Evolutionary conservation across 1,140 invertebrate species (phyloP).

Genomic region (Danaus plexippus): DNA sequence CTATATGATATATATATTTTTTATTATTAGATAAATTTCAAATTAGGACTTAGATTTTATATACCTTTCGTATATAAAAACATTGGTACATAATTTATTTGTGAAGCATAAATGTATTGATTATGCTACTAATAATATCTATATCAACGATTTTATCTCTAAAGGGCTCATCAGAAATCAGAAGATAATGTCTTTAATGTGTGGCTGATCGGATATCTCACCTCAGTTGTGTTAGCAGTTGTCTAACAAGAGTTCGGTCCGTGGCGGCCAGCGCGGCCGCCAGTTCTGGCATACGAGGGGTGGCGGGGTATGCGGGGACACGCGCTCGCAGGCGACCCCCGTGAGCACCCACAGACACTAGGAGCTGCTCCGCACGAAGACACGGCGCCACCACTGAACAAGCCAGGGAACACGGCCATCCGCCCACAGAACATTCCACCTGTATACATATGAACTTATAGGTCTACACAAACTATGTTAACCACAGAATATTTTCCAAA

Average conservation of each 20-base stretch:
- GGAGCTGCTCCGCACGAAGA: slow-evolving; percentile 89
- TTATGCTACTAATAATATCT: no score
- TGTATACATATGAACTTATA: slow-evolving; percentile 13
- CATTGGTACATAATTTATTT: no score
- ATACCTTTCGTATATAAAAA: no score
- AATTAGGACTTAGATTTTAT: no score
- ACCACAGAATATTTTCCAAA: background rate
- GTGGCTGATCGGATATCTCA: slow-evolving; percentile 10
- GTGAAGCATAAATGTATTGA: no score
- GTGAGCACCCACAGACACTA: slow-evolving; percentile 94
- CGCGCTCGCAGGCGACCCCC: slow-evolving; percentile 93
- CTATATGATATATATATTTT: no score
- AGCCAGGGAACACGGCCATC: slow-evolving; percentile 91
- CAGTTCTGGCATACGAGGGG: slow-evolving; percentile 86
- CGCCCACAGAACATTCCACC: slow-evolving; percentile 73
- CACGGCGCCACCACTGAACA: slow-evolving; percentile 91
- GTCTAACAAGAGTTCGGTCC: slow-evolving; percentile 35
- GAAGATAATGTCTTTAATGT: no score
- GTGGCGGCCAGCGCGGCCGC: slow-evolving; percentile 77
- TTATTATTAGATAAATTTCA: no score
- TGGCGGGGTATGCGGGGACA: slow-evolving; percentile 88
- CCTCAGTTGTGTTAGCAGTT: slow-evolving; percentile 61
- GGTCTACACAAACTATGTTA: no score
- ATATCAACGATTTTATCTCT: no score
- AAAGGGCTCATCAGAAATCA: no score